Percentiles rank a stretch among this genome's conserved stretches.
These are phyloP conservation scores for Stenchaetothrips biformis DNA, from an alignment of 2,888 invertebrate species.

Conservation along the genomic window DNA sequence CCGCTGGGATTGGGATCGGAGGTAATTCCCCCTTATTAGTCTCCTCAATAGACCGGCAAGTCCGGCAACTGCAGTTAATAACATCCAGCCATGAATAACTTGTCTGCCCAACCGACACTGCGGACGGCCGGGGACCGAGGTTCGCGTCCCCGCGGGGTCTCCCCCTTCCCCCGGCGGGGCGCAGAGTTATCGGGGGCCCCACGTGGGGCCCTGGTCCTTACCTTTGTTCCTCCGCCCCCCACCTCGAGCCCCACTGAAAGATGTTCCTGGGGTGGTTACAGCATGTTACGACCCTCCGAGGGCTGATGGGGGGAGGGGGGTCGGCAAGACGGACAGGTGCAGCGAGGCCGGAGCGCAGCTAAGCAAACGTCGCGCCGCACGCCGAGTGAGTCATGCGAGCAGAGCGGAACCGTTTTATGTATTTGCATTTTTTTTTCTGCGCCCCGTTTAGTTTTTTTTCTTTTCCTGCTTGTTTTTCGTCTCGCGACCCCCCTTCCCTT, in stretches of 20 bases:
- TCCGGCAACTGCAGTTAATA: background rate
- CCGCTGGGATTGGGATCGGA: slow-evolving; percentile 2
- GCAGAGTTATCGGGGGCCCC: background rate
- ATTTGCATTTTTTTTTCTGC: background rate
- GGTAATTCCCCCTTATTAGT: slow-evolving; percentile 10
- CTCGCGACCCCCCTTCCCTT: background rate
- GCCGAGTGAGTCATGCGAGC: background rate
- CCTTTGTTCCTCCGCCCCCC: slow-evolving; percentile 11
- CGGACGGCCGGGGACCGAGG: background rate
- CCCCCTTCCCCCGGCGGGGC: background rate
- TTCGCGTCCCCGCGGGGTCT: background rate
- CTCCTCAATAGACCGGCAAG: background rate
- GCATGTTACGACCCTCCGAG: too few relatives aligned
- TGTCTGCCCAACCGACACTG: background rate
- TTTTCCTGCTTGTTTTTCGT: too few relatives aligned
- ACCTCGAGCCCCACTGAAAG: slow-evolving; percentile 8
- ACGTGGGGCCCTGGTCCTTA: background rate
- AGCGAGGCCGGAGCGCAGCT: background rate
- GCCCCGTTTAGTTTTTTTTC: background rate
- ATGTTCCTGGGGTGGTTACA: background rate
- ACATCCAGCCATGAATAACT: background rate
- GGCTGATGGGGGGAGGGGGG: background rate
- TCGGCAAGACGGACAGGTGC: background rate
- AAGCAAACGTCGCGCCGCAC: background rate
- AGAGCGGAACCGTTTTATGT: background rate